Base-by-base conservation (phyloP, 2,113 vertebrate species). In the Indicator indicator region DNA sequence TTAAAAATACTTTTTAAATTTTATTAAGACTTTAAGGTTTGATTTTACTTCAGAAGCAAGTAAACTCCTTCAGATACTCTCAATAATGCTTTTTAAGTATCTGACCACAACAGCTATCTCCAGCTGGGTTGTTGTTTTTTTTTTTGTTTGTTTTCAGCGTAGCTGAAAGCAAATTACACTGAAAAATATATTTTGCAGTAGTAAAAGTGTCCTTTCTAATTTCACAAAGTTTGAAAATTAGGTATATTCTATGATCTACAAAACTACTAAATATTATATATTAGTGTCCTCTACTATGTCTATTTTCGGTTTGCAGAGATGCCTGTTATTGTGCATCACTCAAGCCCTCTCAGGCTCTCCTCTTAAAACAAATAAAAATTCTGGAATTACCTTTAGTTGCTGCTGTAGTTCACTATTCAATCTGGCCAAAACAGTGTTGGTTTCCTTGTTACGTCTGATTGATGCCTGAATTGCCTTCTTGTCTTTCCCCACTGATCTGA, bases 391-490 rank as follows among this genome's bases (percentile, higher is more conserved):
- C 99, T 99, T 99, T 97, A 99, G 96, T 62, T 99, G 99, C 68
- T 99, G 99, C 91, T 99, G 99, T 90, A 99, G 97, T 98, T 99
- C 99, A 97, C 99, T 99, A 95, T 99, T 99, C 85, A 99, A 97
- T 97, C 99, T 98, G 93, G 99, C 99, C 98, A 99, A 97, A 94
- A 99, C 99, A 52, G 99, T 99, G 95, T 99, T 99, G 11, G 99
- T 99, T 98, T 99, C 99, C 93, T 99, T 99, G 97, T 99, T 99
- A 96, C 99, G 99, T 98, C 99, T 98, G 97, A 99, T 99, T 55
- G 99, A 99, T 90, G 99, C 99, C 97, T 99, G 99, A 97, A 99
- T 99, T 38, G 99, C 98, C 96, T 99, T 99, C 96, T 99, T 99
- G 97, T 99, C 99, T 91, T 99, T 99, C 89, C 99, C 99, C 90